These are phyloP conservation scores for Phasia obesa DNA, from an alignment of 2,888 invertebrate genomes.

Conservation along the genomic window DNA sequence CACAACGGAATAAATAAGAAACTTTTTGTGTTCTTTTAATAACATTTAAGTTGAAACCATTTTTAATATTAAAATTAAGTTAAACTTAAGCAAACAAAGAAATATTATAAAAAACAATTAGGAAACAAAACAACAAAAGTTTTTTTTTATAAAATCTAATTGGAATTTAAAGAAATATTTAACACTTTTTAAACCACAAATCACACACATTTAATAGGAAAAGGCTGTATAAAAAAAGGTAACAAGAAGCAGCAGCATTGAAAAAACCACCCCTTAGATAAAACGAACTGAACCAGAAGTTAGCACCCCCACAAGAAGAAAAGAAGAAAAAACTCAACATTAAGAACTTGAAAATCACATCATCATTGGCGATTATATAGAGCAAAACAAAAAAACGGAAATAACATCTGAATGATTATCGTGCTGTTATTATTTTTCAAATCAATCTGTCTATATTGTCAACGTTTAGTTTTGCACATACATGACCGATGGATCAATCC, in stretches of 20 bases:
- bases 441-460: slow-evolving; percentile 82
- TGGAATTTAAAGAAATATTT: slow-evolving; percentile 27
- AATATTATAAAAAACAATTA: neutral
- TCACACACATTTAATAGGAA: slow-evolving; percentile 15
- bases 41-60: slow-evolving; percentile 21
- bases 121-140: neutral
- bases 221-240: slow-evolving; percentile 1
- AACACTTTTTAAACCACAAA: slow-evolving; percentile 29
- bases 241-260: neutral
- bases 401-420: slow-evolving; percentile 80
- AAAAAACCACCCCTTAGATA: slow-evolving; percentile 45
- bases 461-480: slow-evolving; percentile 80
- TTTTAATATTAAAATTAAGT: too few relatives aligned
- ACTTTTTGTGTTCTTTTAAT: slow-evolving; percentile 27
- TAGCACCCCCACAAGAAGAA: slow-evolving; percentile 18
- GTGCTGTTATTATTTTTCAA: slow-evolving; percentile 81
- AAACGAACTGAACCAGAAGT: slow-evolving; percentile 20
- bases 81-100: neutral
- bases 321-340: slow-evolving; percentile 25
- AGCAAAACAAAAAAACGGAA: slow-evolving; percentile 53
- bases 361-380: slow-evolving; percentile 29
- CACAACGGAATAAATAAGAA: slow-evolving; percentile 23
- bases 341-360: neutral
- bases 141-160: slow-evolving; percentile 29
- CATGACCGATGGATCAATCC: slow-evolving; percentile 82